A percentile compares a stretch with the other conserved stretches of the same genome.
These are phyloP conservation scores for Apis florea DNA, from an alignment of 1,140 invertebrate species.

Conservation along the genomic window DNA sequence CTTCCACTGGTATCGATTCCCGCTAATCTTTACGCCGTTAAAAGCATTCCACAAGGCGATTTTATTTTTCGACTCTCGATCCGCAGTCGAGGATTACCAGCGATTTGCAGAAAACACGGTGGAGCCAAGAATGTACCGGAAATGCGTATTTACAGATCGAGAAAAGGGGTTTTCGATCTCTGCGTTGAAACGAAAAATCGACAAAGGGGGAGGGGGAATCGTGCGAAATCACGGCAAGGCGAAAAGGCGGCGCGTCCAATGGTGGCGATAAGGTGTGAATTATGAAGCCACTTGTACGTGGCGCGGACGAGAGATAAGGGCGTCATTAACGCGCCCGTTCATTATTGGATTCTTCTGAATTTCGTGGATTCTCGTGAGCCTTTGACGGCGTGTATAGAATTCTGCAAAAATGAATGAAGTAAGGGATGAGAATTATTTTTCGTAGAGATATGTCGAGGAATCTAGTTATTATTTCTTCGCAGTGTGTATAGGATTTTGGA, in stretches of 20 bases:
- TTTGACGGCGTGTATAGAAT: neutral
- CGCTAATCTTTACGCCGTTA: neutral
- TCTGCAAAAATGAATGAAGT: neutral
- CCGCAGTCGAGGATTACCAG: slow-evolving; percentile 1
- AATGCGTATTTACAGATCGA: neutral
- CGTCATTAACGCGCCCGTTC: slow-evolving; percentile 7
- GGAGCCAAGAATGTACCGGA: neutral
- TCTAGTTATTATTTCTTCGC: too few species aligned
- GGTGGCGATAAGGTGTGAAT: slow-evolving; percentile 63
- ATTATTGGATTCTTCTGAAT: neutral
- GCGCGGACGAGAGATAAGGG: neutral
- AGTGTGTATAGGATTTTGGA: too few species aligned
- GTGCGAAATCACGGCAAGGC: neutral
- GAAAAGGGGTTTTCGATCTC: too few species aligned
- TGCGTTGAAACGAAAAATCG: slow-evolving; percentile 53
- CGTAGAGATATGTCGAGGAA: too few species aligned
- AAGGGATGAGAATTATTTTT: too few species aligned
- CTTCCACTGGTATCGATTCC: slow-evolving; percentile 2
- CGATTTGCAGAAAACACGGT: neutral
- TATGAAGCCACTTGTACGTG: slow-evolving; percentile 56
- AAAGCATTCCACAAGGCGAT: slow-evolving; percentile 17
- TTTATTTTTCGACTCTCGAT: neutral
- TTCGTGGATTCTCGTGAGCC: neutral
- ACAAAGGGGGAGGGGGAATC: slow-evolving; percentile 20
- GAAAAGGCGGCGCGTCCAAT: slow-evolving; percentile 45